These are phyloP conservation scores for Ptychoptera contaminata DNA, from an alignment of 2,888 invertebrate genomes.

Conservation along the genomic window DNA sequence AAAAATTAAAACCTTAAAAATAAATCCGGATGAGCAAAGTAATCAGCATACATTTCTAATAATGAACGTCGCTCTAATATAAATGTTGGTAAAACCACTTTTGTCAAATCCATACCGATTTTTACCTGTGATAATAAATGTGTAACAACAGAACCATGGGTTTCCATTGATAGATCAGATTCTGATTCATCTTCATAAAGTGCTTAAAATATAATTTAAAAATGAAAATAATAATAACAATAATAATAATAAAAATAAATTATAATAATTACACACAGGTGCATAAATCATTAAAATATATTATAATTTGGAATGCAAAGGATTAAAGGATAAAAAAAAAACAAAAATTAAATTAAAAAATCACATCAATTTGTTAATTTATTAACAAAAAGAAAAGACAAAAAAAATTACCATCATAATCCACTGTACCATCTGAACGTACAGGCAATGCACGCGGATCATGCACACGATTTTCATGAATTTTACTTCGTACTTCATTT, in stretches of 20 bases:
- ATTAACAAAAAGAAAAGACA: neutral
- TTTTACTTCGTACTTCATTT: constrained; percentile 14
- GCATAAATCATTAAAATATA: too few relatives aligned
- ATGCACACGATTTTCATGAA: neutral
- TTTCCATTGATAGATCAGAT: constrained; percentile 83
- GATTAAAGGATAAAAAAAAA: too few relatives aligned
- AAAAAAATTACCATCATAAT: constrained; percentile 53
- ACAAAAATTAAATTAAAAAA: neutral
- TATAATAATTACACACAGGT: too few relatives aligned
- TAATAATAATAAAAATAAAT: constrained; percentile 1
- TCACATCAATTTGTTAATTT: neutral
- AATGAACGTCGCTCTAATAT: constrained; percentile 93
- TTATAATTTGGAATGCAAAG: too few relatives aligned
- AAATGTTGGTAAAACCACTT: constrained; percentile 92
- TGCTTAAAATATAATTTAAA: constrained; percentile 34
- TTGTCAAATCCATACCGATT: constrained; percentile 99
- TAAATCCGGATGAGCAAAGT: constrained; percentile 97
- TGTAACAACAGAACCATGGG: constrained; percentile 92
- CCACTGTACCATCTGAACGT: constrained; percentile 53
- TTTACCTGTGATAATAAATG: constrained; percentile 95
- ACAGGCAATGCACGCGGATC: constrained; percentile 21
- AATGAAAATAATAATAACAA: constrained; percentile 4
- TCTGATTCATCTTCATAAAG: constrained; percentile 83
- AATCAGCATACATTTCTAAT: constrained; percentile 99
- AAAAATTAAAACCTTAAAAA: constrained; percentile 83